Base-by-base conservation (phyloP, 2,113 vertebrate genomes). In the Periophthalmodon schlosseri region DNA sequence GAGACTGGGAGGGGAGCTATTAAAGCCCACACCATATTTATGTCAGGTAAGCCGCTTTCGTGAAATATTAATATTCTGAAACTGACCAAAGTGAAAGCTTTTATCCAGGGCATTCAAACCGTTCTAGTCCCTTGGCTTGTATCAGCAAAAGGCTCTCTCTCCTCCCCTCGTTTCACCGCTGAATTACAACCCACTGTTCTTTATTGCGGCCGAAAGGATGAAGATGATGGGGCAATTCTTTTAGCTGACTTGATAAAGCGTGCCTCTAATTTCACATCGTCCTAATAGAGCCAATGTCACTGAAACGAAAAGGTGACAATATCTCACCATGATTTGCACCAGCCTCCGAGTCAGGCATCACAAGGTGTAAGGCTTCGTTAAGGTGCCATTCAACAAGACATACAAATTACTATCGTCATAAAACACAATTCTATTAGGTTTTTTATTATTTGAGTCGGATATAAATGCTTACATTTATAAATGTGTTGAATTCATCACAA, bases 51-150 rank as follows among this genome's bases (percentile, higher is more conserved):
- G 90, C 73, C 52, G 76, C 84, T 78, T 84, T 76, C 57, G 73
- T 93, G 90, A 94, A 94, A 94, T 94, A 94, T 94, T 93, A 90
- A 94, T 93, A 93, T 93, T 93, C 90, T 87, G 90, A 92, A 94
- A 93, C 91, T 90, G 92, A 93, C 91, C 88, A 88, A 91, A 93
- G 93, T 92, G 91, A 92, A 93, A 92, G 90, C 93, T 93, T 93
- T 93, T 92, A 94, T 92, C 91, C 75, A 65, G 76, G 80, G 72
- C 82, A 67, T 89, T 88, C 74, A 80, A 86, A 83, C 82, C 82
- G 81, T 84, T 81, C 68, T 79, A 77, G 77, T 79, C 75, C 10
- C 81, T 81, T 70, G 80, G 83, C 83, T 87, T 88, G 90, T 86
- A 88, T 92, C 86, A 87, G 86, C 79, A 87, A 83, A 84, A 86